Evolutionary conservation across 1,140 invertebrate species (phyloP), one percentile per base, ranked within the genome.

Genomic region (Goniozus legneri): DNA sequence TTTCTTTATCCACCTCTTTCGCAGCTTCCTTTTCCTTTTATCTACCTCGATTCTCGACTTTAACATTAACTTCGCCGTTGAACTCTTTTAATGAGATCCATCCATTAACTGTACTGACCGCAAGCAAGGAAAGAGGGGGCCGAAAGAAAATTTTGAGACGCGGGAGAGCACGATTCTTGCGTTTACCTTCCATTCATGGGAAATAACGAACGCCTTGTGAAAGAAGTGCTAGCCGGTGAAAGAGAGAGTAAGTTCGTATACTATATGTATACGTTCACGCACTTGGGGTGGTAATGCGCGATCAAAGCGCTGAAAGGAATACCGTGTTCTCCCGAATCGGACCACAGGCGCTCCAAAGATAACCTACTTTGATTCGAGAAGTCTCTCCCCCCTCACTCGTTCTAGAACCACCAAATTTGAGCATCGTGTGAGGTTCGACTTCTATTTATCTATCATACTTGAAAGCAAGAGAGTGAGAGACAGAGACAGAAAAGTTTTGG

Each of bases 261-360:
- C 15, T 3, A 1, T 13, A 22, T 14, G 30, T 21, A 22, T 31
- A 8, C n/a, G 37, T 12, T 27, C 31, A 46, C 42, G 38, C 45
- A 50, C 46, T 46, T 50, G 54, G 37, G 52, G 36, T 52, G 31
- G 46, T 47, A 56, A 60, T 51, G 34, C 40, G 36, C 49, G 54
- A 64, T 64, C 58, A 68, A 64, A 66, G 54, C 52, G 54, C 48
- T 66, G 58, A 67, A 69, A 67, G 55, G 33, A 46, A 35, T 58
- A 58, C 58, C 58, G 55, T 65, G 62, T 66, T 67, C 65, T 69
- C 52, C 56, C 53, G 65, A 69, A 70, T 66, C 66, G 66, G 63
- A 64, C 61, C 62, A 64, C 66, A 65, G 67, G 65, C 65, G 56
- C 54, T 38, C 47, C n/a, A n/a, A n/a, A n/a, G 46, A 38, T 47